phyloP scores from a whole-genome alignment of 2,888 invertebrate species.

The Rhimphoctona megacephalus region DNA sequence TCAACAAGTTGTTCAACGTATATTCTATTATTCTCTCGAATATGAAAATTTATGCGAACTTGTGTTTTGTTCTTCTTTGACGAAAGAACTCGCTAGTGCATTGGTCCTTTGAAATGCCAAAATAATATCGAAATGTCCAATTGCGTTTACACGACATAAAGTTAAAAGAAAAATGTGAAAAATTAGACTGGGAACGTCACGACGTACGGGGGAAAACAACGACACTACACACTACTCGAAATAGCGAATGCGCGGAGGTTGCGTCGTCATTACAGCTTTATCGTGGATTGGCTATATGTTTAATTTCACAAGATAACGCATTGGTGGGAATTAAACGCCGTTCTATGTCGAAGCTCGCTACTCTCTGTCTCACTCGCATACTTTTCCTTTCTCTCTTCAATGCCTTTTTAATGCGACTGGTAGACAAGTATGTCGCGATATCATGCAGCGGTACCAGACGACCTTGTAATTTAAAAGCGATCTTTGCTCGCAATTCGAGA shows the following conservation, averaged over 20 bases:
- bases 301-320: slow-evolving; percentile 65
- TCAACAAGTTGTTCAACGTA: neutral
- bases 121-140: neutral
- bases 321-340: slow-evolving; percentile 43
- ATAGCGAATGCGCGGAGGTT: slow-evolving; percentile 22
- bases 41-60: neutral
- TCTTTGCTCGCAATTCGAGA: neutral
- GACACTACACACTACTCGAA: slow-evolving; percentile 45
- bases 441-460: slow-evolving; percentile 34
- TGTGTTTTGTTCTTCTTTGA: neutral
- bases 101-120: neutral
- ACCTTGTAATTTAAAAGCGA: slow-evolving; percentile 54
- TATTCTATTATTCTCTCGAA: neutral
- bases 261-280: slow-evolving; percentile 58
- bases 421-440: slow-evolving; percentile 31
- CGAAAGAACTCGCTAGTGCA: neutral
- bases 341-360: slow-evolving; percentile 15
- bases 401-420: neutral
- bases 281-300: slow-evolving; percentile 51
- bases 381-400: slow-evolving; percentile 12
- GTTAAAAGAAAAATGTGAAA: neutral
- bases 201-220: slow-evolving; percentile 16
- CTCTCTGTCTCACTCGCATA: slow-evolving; percentile 16
- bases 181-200: slow-evolving; percentile 3
- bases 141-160: neutral